These are phyloP conservation scores for Threskiornis aethiopicus DNA, from an alignment of 2,797 vertebrate species.

Conservation along the genomic window DNA sequence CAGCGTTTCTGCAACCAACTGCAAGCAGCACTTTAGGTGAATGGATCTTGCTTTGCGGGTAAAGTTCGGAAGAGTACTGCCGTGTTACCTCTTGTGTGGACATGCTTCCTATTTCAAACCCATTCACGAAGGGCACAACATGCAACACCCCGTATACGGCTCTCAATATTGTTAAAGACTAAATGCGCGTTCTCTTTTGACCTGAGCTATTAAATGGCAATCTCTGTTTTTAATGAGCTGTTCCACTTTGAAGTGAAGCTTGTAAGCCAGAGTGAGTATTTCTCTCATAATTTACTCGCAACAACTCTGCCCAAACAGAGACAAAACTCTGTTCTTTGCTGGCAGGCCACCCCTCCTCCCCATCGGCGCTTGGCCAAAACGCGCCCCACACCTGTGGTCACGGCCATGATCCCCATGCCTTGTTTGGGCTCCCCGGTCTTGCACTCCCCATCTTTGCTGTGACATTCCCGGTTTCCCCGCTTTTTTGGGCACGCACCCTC, in stretches of 20 bases:
- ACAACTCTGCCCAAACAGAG: neutral
- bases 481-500: rapidly evolving
- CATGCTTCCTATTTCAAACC: neutral
- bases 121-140: neutral
- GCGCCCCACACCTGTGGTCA: rapidly evolving
- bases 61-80: neutral
- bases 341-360: neutral
- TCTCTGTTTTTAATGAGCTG: neutral
- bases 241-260: neutral
- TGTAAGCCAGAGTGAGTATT: rapidly evolving
- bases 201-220: neutral
- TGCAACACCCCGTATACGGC: too few species aligned
- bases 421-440: rapidly evolving
- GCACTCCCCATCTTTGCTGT: neutral
- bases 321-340: rapidly evolving
- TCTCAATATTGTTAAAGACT: neutral
- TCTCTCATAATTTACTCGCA: neutral
- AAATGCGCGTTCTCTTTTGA: neutral
- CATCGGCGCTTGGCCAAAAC: rapidly evolving
- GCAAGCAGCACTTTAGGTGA: neutral
- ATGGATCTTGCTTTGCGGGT: neutral
- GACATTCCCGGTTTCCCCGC: neutral
- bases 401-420: rapidly evolving
- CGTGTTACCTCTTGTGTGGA: rapidly evolving
- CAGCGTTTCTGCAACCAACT: neutral